phyloP scores from a whole-genome alignment of 2,797 vertebrate species.

The Dermochelys coriacea region DNA sequence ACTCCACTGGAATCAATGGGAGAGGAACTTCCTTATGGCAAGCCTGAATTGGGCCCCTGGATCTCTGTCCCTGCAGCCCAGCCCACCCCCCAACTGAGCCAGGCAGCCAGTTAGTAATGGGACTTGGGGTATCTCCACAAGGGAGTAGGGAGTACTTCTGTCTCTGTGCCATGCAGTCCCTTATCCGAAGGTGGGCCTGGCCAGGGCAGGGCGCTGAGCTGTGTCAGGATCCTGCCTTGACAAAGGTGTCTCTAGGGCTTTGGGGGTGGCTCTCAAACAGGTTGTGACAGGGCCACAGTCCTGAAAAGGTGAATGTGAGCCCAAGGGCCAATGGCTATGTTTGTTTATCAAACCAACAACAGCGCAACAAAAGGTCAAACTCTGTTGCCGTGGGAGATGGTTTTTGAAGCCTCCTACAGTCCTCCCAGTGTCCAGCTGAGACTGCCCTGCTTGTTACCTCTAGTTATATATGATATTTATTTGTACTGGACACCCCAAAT shows the following conservation, averaged over 20 bases:
- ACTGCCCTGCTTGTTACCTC: background rate
- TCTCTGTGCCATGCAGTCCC: background rate
- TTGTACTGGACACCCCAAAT: background rate
- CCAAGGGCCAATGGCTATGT: constrained; percentile 56
- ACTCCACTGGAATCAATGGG: background rate
- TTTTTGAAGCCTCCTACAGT: constrained; percentile 53
- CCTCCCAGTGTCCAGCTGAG: constrained; percentile 51
- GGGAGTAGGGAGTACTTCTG: rapidly evolving
- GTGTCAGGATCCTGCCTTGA: background rate
- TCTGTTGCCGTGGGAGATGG: constrained; percentile 73
- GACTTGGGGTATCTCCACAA: background rate
- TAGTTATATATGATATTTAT: constrained; percentile 33
- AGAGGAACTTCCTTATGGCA: background rate
- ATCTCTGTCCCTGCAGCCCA: background rate
- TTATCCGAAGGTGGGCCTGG: rapidly evolving
- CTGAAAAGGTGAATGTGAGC: constrained; percentile 72
- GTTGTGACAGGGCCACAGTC: constrained; percentile 65
- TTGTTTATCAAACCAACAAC: constrained; percentile 71
- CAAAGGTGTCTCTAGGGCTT: constrained; percentile 25
- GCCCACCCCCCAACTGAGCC: background rate
- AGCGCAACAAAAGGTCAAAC: constrained; percentile 73
- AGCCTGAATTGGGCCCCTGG: background rate
- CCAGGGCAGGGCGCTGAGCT: background rate
- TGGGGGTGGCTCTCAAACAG: constrained; percentile 43
- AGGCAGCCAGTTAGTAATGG: background rate